Conservation (phyloP, 2,888 invertebrate species). For the Achlya flavicornis region DNA sequence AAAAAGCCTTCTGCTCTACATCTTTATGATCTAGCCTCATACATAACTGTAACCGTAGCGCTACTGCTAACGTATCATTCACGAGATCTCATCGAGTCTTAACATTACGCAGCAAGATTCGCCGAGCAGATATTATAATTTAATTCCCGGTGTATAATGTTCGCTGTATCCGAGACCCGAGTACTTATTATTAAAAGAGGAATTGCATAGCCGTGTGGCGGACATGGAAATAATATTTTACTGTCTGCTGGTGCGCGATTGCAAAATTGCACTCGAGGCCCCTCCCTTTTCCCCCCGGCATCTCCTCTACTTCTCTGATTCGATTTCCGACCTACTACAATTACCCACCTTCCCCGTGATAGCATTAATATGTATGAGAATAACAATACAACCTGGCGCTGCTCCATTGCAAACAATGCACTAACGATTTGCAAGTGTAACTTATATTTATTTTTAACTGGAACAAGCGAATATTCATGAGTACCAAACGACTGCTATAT, state of each 20-base stretch:
- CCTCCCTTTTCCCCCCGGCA: constrained; percentile 40
- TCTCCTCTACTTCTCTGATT: constrained; percentile 51
- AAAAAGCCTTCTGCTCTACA: no score
- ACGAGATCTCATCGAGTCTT: background rate
- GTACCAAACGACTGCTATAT: no score
- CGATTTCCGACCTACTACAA: constrained; percentile 58
- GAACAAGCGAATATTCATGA: constrained; percentile 6
- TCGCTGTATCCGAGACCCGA: constrained; percentile 1
- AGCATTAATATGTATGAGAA: constrained; percentile 42
- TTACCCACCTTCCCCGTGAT: constrained; percentile 36
- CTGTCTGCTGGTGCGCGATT: constrained; percentile 35
- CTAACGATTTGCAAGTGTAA: constrained; percentile 26
- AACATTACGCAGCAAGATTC: constrained; percentile 6
- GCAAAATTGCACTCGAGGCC: constrained; percentile 67
- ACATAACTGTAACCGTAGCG: background rate
- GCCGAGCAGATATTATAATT: constrained; percentile 1
- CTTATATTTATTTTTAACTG: constrained; percentile 15
- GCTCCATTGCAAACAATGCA: constrained; percentile 23
- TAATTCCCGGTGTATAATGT: constrained; percentile 1
- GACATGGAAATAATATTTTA: constrained; percentile 44
- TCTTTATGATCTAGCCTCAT: background rate
- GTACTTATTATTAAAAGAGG: background rate
- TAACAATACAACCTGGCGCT: constrained; percentile 17
- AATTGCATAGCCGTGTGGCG: constrained; percentile 19
- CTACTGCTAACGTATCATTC: constrained; percentile 2